phyloP scores from a whole-genome alignment of 2,888 invertebrate species.

The Catotricha subobsoleta region DNA sequence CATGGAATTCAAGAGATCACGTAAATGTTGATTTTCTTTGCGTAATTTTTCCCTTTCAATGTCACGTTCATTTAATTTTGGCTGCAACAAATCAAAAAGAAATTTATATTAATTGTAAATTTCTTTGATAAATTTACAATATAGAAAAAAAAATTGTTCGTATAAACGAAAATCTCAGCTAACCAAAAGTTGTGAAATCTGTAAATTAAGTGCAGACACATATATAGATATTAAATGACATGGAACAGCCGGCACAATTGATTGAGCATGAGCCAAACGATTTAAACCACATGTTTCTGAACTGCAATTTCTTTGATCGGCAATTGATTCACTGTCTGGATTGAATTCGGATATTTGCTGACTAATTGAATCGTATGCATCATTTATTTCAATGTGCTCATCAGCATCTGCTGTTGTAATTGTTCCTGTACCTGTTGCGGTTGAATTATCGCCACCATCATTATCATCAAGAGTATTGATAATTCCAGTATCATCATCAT shows the following conservation, averaged over 20 bases:
- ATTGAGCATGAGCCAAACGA: conserved; percentile 28
- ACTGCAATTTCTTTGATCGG: not conserved
- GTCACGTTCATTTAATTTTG: conserved; percentile 53
- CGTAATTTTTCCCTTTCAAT: conserved; percentile 55
- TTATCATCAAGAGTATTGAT: not conserved
- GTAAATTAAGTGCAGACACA: conserved; percentile 41
- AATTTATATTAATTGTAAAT: conserved; percentile 3
- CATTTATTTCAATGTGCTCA: conserved; percentile 20
- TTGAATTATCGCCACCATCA: conserved; percentile 1
- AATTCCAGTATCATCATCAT: too few species aligned
- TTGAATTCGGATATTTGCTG: conserved; percentile 4
- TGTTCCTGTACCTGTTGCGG: not conserved
- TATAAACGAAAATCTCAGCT: conserved; percentile 14
- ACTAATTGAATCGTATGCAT: conserved; percentile 20
- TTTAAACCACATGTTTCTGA: conserved; percentile 23
- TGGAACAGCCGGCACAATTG: conserved; percentile 38
- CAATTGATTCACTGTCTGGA: conserved; percentile 2
- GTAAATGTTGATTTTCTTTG: conserved; percentile 49
- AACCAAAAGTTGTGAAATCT: conserved; percentile 53
- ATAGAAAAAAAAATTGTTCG: not conserved
- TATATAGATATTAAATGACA: conserved; percentile 42
- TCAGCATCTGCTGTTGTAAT: not conserved
- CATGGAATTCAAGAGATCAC: conserved; percentile 51
- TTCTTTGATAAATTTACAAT: not conserved
- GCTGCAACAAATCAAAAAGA: conserved; percentile 30